Percentiles rank a stretch among this genome's conserved stretches.
These are phyloP conservation scores for Monopterus albus DNA, from an alignment of 2,113 vertebrate species.

Conservation along the genomic window DNA sequence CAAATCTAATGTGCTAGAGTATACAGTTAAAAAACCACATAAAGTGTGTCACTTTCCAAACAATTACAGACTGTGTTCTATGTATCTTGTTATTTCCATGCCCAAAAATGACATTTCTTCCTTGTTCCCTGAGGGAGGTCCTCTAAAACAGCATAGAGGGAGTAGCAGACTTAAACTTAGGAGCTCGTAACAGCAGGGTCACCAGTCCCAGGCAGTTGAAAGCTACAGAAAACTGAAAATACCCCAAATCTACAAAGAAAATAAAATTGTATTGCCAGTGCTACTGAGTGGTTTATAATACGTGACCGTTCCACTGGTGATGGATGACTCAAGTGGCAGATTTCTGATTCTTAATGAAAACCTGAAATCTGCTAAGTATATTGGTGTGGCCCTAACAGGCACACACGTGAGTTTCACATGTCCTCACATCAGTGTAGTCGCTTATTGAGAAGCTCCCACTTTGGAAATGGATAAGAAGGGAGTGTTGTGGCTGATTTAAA, in stretches of 20 bases:
- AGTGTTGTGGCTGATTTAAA: constrained; percentile 11
- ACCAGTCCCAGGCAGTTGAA: neutral
- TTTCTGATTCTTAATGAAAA: neutral
- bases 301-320: neutral
- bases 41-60: neutral
- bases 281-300: constrained; percentile 14
- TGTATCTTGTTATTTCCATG: neutral
- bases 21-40: constrained; percentile 1
- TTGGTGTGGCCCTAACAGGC: constrained; percentile 8
- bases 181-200: neutral
- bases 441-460: neutral
- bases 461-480: neutral
- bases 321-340: neutral
- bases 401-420: constrained; percentile 7
- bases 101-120: neutral
- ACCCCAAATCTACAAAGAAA: neutral
- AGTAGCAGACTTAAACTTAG: constrained; percentile 4
- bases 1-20: neutral
- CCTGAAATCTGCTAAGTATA: neutral
- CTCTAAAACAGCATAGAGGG: neutral
- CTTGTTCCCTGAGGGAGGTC: neutral
- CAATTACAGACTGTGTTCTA: neutral
- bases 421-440: constrained; percentile 1
- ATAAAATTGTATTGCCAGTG: neutral
- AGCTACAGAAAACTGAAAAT: constrained; percentile 9